Base-by-base conservation (phyloP, 35 echinoderm and acorn worm genomes). In the Lytechinus variegatus region DNA sequence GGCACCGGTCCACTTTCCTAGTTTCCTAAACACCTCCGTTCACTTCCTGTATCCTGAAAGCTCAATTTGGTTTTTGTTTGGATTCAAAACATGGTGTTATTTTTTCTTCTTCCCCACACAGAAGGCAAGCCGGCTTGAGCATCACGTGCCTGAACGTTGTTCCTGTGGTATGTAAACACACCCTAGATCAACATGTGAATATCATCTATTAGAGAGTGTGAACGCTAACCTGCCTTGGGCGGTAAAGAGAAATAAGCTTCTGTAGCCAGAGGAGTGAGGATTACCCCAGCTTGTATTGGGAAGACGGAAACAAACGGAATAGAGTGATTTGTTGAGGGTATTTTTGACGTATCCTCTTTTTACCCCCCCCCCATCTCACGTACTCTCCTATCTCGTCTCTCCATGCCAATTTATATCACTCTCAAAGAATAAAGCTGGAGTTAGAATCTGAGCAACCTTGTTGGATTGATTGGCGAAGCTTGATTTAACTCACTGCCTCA, bases 401-500 rank as follows among this genome's bases (percentile, higher is more conserved):
- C 61, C 61, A 13, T 71, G 61, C 61, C 14, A 19, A 21, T 71
- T 71, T 71, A 21, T 21, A 21, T 71, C 19, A 79, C 7, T 79
- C 66, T 79, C 66, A 1, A 24, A 24, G 19, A 79, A 79, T 79
- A 24, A 79, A 79, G 66, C 66, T 79, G 66, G 66, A 79, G 66
- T 79, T 79, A 19, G n/a, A 79, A 79, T 79, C 66, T 79, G 66
- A 24, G n/a, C 66, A 79, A 79, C 66, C 66, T 79, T 79, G 66
- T 24, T 79, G 21, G 66, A 79, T 79, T 79, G 66, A 79, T 79
- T 79, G 66, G 4, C 21, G 8, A 8, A 24, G 66, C 66, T 79
- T 79, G 66, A 79, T 79, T 79, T 79, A 79, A 79, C 66, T 79
- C 66, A 6, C 92, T 93, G 88, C 92, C 54, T 93, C 92, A 53